A percentile compares a stretch with the other conserved stretches of the same genome.
phyloP scores from a whole-genome alignment of 2,888 invertebrate genomes.

The Subacronicta megacephala region DNA sequence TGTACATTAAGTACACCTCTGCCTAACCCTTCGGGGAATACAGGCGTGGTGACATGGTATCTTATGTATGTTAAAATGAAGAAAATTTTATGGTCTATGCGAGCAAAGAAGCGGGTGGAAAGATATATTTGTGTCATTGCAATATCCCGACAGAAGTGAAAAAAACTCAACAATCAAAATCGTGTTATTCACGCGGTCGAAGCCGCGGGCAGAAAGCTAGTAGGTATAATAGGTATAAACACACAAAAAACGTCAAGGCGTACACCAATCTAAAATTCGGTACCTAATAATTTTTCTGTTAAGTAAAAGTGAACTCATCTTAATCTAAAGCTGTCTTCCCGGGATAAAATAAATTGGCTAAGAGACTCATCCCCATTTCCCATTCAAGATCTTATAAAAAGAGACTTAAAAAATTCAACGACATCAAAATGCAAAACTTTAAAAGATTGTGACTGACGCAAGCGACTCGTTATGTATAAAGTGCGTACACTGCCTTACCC shows the following conservation, averaged over 20 bases:
- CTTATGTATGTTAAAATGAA: no score
- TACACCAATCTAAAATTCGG: conserved; percentile 4
- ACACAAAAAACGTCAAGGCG: not conserved
- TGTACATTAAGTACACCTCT: no score
- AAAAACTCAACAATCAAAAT: no score
- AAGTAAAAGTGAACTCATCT: conserved; percentile 44
- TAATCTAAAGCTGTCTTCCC: conserved; percentile 57
- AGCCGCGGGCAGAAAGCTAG: no score
- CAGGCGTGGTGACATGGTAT: no score
- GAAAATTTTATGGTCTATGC: no score
- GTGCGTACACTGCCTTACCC: not conserved
- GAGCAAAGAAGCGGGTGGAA: no score
- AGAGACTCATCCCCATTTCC: conserved; percentile 54
- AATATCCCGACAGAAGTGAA: no score
- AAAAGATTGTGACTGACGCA: conserved; percentile 4
- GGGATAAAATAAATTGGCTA: conserved; percentile 56
- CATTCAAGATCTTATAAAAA: conserved; percentile 54
- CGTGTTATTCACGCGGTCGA: no score
- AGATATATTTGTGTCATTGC: no score
- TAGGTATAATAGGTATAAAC: no score
- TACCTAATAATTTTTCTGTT: conserved; percentile 22
- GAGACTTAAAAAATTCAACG: conserved; percentile 30
- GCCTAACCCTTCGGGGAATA: no score
- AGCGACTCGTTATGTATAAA: not conserved
- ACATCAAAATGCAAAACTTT: conserved; percentile 32